Base-by-base conservation (phyloP, 2,113 vertebrate genomes). In the Oenanthe melanoleuca region DNA sequence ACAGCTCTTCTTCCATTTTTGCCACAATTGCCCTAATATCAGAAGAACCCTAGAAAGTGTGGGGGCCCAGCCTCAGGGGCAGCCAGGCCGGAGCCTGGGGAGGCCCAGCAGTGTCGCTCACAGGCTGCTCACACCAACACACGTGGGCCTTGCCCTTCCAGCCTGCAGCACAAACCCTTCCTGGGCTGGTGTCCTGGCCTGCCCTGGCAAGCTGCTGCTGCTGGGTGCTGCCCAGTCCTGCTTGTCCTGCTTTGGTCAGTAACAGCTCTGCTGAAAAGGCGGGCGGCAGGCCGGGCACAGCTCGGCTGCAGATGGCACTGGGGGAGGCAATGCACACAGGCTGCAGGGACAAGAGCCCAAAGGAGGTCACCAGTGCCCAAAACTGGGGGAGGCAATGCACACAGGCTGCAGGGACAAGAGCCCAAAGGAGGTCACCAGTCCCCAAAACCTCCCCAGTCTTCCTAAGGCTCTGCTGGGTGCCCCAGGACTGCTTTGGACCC, bases 1-100 rank as follows among this genome's bases (percentile, higher is more conserved):
- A 42, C 40, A 6, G 15, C 40, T 42, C 40, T 40, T 40, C 34
- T 40, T 40, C 12, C 14, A 16, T 42, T 42, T 16, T 42, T 42
- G 40, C 40, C 40, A 42, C 40, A 42, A 16, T 16, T 42, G 40
- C 40, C 40, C 40, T 16, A 42, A 42, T 42, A 42, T 42, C 40
- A 42, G 40, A 42, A 6, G 40, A 42, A 6, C 40, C 15, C 40
- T 42, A 16, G 6, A 40, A 16, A 42, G 40, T 42, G 40, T 42
- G 6, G 40, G 40, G 15, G 40, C 40, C 40, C 40, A 16, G 6
- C 6, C 40, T 42, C 40, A 16, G 34, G 34, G 34, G 34, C 34
- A 37, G 34, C 9, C 34, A 75, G 18, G 24, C 5, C 12, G 45
- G 34, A 77, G 44, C 29, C 29, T 40, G 1, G 0, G 6, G 33